phyloP scores from a whole-genome alignment of 2,888 invertebrate species.

The Gibbula magus region DNA sequence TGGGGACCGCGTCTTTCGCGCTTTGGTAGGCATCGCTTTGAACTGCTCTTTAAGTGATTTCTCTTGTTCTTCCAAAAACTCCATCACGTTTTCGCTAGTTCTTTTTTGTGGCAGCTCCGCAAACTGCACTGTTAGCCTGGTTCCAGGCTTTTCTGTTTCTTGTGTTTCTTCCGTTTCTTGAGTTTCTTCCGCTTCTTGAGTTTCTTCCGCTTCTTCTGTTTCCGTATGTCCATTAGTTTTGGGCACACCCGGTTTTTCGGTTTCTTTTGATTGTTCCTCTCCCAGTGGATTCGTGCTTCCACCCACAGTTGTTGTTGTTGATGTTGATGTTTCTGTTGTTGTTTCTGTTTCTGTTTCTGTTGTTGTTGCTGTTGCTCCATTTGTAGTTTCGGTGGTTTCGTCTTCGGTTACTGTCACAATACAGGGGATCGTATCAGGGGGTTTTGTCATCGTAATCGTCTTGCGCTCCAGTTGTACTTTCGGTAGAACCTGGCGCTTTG shows the following conservation, averaged over 20 bases:
- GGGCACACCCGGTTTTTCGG: constrained; percentile 23
- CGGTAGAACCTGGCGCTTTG: constrained; percentile 56
- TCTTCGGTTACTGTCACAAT: constrained; percentile 31
- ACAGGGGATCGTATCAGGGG: constrained; percentile 39
- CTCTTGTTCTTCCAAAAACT: constrained; percentile 65
- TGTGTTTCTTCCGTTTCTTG: neutral
- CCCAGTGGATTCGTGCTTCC: constrained; percentile 56
- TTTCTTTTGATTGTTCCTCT: constrained; percentile 34
- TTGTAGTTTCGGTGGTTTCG: constrained; percentile 23
- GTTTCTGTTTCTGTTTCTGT: constrained; percentile 45
- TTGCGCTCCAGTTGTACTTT: constrained; percentile 61
- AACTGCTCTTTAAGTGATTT: constrained; percentile 49
- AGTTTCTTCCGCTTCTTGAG: neutral
- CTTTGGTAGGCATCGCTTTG: constrained; percentile 32
- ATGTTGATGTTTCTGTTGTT: constrained; percentile 35
- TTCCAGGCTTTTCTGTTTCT: constrained; percentile 7
- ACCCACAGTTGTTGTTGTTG: constrained; percentile 58
- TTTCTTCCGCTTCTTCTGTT: neutral
- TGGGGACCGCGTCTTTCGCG: constrained; percentile 52
- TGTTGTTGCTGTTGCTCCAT: constrained; percentile 36
- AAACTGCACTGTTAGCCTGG: constrained; percentile 45
- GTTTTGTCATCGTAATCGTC: constrained; percentile 59
- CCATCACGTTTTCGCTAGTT: constrained; percentile 60
- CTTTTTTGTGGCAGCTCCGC: constrained; percentile 44
- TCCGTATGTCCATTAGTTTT: constrained; percentile 22